Conservation (phyloP, 2,888 invertebrate genomes). For the Spicauda simplicius region DNA sequence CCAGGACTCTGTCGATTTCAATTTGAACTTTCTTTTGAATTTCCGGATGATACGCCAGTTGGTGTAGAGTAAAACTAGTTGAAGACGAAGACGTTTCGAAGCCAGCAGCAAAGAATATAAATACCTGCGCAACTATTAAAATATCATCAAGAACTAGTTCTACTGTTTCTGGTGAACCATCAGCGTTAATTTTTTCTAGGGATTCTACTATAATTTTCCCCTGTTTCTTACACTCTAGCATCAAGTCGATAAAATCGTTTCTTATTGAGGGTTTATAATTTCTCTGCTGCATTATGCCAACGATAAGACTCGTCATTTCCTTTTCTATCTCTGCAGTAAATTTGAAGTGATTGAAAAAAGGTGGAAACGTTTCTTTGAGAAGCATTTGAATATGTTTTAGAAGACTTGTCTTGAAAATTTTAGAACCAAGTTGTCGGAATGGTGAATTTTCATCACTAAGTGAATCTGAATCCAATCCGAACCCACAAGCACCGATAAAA, state of each 20-base stretch:
- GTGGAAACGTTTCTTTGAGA: slow-evolving; percentile 58
- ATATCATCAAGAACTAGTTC: slow-evolving; percentile 40
- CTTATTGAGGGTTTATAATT: slow-evolving; percentile 44
- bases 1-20: slow-evolving; percentile 48
- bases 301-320: slow-evolving; percentile 49
- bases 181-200: slow-evolving; percentile 40
- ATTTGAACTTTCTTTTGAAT: slow-evolving; percentile 50
- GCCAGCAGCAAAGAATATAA: slow-evolving; percentile 47
- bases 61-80: slow-evolving; percentile 45
- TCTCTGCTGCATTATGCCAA: slow-evolving; percentile 39
- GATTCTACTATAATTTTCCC: slow-evolving; percentile 43
- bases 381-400: slow-evolving; percentile 47
- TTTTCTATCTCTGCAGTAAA: slow-evolving; percentile 51
- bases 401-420: slow-evolving; percentile 51
- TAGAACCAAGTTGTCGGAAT: slow-evolving; percentile 42
- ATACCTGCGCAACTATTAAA: slow-evolving; percentile 46
- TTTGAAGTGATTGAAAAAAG: slow-evolving; percentile 52
- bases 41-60: slow-evolving; percentile 52
- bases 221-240: slow-evolving; percentile 45
- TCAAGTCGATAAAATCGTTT: slow-evolving; percentile 49
- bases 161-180: slow-evolving; percentile 39
- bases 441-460: slow-evolving; percentile 43
- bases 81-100: slow-evolving; percentile 46
- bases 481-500: slow-evolving; percentile 46
- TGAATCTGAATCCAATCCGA: slow-evolving; percentile 45